Evolutionary conservation across 2,797 vertebrate genomes (phyloP).

Genomic region (Morelia viridis): DNA sequence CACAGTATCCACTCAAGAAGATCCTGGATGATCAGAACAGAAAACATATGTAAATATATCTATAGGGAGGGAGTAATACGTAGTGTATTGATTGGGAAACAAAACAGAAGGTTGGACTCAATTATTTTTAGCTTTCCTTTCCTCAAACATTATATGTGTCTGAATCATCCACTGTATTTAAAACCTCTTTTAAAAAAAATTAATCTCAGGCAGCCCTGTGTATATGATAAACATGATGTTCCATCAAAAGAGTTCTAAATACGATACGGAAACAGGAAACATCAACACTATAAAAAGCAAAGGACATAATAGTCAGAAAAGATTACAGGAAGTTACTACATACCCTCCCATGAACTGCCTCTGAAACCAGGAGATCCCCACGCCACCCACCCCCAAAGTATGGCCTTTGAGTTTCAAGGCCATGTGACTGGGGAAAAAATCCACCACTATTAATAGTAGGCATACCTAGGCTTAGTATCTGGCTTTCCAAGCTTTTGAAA

Average conservation of each 20-base stretch:
- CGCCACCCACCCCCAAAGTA: neutral
- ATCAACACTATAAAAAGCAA: conserved; percentile 18
- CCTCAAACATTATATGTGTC: neutral
- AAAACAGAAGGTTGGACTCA: neutral
- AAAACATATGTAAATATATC: neutral
- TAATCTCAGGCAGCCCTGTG: neutral
- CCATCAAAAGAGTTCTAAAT: neutral
- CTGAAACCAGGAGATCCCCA: neutral
- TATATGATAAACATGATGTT: neutral
- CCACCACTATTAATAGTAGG: neutral
- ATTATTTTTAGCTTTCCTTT: neutral
- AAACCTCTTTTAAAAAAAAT: neutral
- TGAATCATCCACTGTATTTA: neutral
- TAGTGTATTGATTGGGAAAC: neutral
- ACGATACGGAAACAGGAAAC: conserved; percentile 25
- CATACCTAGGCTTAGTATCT: neutral
- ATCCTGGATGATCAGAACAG: neutral
- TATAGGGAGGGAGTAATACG: neutral
- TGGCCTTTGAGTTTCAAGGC: neutral
- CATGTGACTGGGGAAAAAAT: neutral
- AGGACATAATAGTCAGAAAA: conserved; percentile 15
- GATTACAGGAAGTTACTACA: neutral
- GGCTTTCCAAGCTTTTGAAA: neutral
- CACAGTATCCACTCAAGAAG: neutral
- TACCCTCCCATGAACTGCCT: neutral